Base-by-base conservation (phyloP, 2,113 vertebrate species). In the Macquaria ambigua region DNA sequence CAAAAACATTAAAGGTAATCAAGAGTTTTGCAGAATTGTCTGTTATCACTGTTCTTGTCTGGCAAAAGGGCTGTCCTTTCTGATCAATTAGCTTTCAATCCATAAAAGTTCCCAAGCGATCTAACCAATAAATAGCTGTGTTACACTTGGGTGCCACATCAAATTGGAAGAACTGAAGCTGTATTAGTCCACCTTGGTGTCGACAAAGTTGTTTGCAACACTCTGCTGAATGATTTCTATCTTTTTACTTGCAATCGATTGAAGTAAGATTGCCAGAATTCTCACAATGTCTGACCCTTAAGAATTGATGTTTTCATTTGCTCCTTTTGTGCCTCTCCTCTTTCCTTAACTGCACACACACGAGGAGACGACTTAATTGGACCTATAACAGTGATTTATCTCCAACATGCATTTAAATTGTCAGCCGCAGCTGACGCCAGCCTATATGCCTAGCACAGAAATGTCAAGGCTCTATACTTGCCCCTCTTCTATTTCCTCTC, bases 321-420 rank as follows among this genome's bases (percentile, higher is more conserved):
- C 0, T 37, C 25, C 21, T 23, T 4, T 14, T 48, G 37, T 11
- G 11, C 52, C 28, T 18, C 69, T 50, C 37, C 14, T 34, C 25
- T 68, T 76, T 66, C 70, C 63, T 76, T 52, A 50, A 48, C 76
- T 58, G 64, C 58, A n/a, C 62, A 71, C 31, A 39, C 34, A 71
- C 11, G 37, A 64, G 37, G 9, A 70, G 59, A 48, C 0, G 21
- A 50, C 25, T 64, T 58, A 56, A 68, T 76, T 62, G 71, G n/a
- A 86, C 48, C 62, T 3, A 64, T 86, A 86, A 85, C 56, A 39
- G 55, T 82, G 74, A 52, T 87, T 66, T 74, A 90, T 85, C 53
- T 78, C 62, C 77, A 50, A 59, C 73, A 56, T 70, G 58, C 69
- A 53, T 84, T 87, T 63, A 15, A 79, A 84, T 48, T 77, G 50